Percentiles rank a stretch among this genome's conserved stretches.
These are phyloP conservation scores for Neodon shergylaensis DNA, from an alignment of 2,113 vertebrate genomes.

Conservation along the genomic window DNA sequence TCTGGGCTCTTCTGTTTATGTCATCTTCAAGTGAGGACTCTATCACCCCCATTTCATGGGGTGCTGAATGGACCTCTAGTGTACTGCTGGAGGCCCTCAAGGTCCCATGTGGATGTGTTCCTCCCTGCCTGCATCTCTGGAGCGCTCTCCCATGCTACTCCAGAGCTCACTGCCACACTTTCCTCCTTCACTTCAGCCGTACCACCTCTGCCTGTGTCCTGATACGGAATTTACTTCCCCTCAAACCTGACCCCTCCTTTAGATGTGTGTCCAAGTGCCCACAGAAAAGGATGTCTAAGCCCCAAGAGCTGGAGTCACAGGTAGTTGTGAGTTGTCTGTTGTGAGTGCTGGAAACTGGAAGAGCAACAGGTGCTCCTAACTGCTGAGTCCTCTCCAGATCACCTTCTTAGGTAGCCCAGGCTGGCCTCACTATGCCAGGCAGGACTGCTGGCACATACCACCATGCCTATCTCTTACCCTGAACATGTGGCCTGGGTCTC, in stretches of 20 bases:
- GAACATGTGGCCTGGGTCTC: neutral
- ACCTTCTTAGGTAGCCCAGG: neutral
- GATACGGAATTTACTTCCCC: neutral
- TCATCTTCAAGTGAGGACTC: neutral
- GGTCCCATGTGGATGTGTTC: neutral
- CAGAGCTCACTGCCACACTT: neutral
- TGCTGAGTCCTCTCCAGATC: neutral
- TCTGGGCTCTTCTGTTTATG: neutral
- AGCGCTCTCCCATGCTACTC: accelerated
- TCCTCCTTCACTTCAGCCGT: neutral
- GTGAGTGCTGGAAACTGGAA: neutral
- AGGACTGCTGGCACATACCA: neutral
- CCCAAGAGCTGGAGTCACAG: neutral
- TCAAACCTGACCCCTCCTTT: no score
- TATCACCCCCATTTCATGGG: neutral
- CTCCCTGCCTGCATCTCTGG: neutral
- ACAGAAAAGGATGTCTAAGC: neutral
- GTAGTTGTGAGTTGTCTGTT: neutral
- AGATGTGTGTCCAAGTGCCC: neutral
- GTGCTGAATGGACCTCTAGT: no score
- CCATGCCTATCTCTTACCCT: neutral
- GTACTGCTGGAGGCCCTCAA: neutral
- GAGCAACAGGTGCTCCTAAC: neutral
- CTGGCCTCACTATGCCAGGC: neutral
- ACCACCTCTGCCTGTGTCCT: accelerated